phyloP scores from a whole-genome alignment of 53 echinoderm and acorn worm species.

The Crossaster papposus region DNA sequence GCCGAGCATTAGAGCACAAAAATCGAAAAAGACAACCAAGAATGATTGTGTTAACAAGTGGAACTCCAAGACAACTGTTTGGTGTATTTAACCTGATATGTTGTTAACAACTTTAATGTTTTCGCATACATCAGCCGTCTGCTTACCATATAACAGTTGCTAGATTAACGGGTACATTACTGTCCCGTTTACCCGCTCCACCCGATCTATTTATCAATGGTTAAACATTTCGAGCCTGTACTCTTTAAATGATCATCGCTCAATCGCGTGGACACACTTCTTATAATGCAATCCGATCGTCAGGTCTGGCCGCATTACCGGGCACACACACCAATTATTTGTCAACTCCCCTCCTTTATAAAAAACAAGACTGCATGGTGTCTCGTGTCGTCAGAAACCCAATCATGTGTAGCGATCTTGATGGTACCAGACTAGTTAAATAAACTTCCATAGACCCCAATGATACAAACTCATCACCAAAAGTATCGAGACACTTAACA shows the following conservation, averaged over 20 bases:
- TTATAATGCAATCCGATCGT: constrained; percentile 7
- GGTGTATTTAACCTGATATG: too few species aligned
- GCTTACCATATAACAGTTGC: background rate
- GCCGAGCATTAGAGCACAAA: too few species aligned
- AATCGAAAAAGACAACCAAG: too few species aligned
- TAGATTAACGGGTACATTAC: background rate
- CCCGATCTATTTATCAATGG: too few species aligned
- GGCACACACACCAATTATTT: background rate
- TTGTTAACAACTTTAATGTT: too few species aligned
- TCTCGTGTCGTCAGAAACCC: background rate
- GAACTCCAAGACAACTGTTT: too few species aligned
- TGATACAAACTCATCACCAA: too few species aligned
- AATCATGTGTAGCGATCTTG: background rate
- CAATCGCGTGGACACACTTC: background rate
- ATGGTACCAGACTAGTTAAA: too few species aligned
- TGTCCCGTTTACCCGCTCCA: background rate
- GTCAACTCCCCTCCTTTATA: background rate
- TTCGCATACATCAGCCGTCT: background rate
- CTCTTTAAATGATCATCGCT: background rate
- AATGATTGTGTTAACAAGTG: too few species aligned
- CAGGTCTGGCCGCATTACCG: background rate
- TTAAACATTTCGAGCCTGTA: background rate
- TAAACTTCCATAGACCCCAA: too few species aligned
- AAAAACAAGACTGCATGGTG: background rate
- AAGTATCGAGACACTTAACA: too few species aligned